Conservation (phyloP, 2,113 vertebrate species). For the Colius striatus region DNA sequence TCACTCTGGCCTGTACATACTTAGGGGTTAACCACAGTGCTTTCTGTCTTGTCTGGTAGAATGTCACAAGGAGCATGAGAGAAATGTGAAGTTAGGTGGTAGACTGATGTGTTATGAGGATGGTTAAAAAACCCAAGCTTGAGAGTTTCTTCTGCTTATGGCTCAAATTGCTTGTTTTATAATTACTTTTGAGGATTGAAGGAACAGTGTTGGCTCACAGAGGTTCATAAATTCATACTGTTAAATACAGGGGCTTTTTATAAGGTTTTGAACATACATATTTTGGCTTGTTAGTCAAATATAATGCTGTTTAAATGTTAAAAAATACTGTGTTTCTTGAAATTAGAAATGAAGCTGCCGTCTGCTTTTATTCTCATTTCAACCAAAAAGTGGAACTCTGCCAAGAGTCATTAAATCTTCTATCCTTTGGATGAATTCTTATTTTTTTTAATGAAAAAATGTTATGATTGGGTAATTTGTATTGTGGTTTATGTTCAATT, state of each 20-base stretch:
- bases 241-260: conserved; percentile 52
- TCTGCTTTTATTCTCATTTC: conserved; percentile 69
- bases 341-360: conserved; percentile 62
- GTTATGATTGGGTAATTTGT: conserved; percentile 67
- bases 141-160: background rate
- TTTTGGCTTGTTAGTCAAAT: conserved; percentile 67
- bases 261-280: conserved; percentile 49
- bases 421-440: conserved; percentile 69
- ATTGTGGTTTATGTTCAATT: conserved; percentile 59
- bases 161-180: background rate
- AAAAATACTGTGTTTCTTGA: conserved; percentile 64
- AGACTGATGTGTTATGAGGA: background rate
- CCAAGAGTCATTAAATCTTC: conserved; percentile 73
- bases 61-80: accelerated
- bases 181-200: conserved; percentile 25
- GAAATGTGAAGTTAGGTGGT: background rate
- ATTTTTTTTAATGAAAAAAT: conserved; percentile 65
- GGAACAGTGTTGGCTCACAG: conserved; percentile 8
- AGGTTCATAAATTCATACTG: conserved; percentile 5
- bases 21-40: background rate
- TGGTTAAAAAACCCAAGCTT: background rate
- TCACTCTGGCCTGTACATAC: background rate
- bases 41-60: background rate
- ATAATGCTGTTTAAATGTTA: conserved; percentile 62
- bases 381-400: conserved; percentile 64